phyloP scores from a whole-genome alignment of 2,888 invertebrate genomes.

The Peribatodes rhomboidaria region DNA sequence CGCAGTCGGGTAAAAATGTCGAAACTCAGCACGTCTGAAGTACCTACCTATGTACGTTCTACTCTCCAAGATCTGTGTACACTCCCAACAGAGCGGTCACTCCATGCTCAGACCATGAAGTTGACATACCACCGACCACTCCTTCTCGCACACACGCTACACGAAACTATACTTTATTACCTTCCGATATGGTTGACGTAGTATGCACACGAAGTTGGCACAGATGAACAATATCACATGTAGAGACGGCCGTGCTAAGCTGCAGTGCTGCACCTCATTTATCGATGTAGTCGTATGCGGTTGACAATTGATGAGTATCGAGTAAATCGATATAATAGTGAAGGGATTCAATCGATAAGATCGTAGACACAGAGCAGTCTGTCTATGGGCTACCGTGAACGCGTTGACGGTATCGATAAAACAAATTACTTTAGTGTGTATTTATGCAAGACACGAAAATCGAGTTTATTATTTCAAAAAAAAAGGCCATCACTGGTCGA shows the following conservation, averaged over 20 bases:
- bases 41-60: background rate
- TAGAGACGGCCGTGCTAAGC: slow-evolving; percentile 64
- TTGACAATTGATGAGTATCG: slow-evolving; percentile 52
- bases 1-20: too few relatives aligned
- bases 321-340: slow-evolving; percentile 37
- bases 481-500: too few relatives aligned
- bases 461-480: too few relatives aligned
- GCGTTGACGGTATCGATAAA: too few relatives aligned
- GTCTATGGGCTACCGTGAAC: too few relatives aligned
- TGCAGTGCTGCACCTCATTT: slow-evolving; percentile 61
- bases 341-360: slow-evolving; percentile 26
- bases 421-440: too few relatives aligned
- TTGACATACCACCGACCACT: slow-evolving; percentile 16
- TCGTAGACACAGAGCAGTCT: too few relatives aligned
- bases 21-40: too few relatives aligned
- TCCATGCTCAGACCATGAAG: slow-evolving; percentile 39
- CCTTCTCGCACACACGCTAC: background rate
- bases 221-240: slow-evolving; percentile 37
- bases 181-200: background rate
- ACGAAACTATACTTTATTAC: background rate
- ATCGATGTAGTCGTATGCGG: slow-evolving; percentile 62
- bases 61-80: slow-evolving; percentile 20
- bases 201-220: slow-evolving; percentile 9
- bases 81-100: slow-evolving; percentile 14
- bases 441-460: too few relatives aligned